Evolutionary conservation across 2,113 vertebrate genomes (phyloP).

Genomic region (Paracanthobrama guichenoti): DNA sequence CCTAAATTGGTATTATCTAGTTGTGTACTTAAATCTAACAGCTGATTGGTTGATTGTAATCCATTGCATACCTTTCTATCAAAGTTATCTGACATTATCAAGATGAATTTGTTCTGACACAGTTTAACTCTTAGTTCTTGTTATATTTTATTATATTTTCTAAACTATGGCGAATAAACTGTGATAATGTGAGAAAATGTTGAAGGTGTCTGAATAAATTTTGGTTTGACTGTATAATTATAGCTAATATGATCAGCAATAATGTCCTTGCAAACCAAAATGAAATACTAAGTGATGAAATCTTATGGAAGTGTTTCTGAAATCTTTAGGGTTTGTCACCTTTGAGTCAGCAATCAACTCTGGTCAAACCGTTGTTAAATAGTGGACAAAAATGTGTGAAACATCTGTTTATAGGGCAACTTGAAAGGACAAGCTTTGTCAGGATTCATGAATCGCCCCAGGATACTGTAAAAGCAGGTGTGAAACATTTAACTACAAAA

Average conservation of each 20-base stretch:
- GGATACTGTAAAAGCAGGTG: constrained; percentile 41
- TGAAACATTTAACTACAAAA: constrained; percentile 52
- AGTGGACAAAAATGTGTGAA: constrained; percentile 14
- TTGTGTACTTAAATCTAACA: too few species aligned
- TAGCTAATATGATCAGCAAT: background rate
- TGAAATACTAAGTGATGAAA: background rate
- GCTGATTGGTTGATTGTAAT: too few species aligned
- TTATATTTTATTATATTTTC: too few species aligned
- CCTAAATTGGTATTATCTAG: too few species aligned
- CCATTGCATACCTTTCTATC: too few species aligned
- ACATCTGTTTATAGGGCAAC: constrained; percentile 47
- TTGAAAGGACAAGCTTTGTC: constrained; percentile 44
- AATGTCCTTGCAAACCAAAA: background rate
- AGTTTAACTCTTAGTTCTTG: too few species aligned
- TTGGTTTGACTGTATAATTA: background rate
- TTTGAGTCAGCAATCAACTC: background rate
- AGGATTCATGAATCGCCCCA: constrained; percentile 35
- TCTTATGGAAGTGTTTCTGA: background rate
- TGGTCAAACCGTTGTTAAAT: background rate
- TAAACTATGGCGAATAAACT: too few species aligned
- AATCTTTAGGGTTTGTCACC: background rate
- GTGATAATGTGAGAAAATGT: too few species aligned
- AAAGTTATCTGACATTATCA: too few species aligned
- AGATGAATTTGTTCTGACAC: too few species aligned
- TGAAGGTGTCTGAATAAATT: too few species aligned